Evolutionary conservation across 2,113 vertebrate genomes (phyloP), one percentile per base, ranked within the genome.

Genomic region (Corvus cornix): DNA sequence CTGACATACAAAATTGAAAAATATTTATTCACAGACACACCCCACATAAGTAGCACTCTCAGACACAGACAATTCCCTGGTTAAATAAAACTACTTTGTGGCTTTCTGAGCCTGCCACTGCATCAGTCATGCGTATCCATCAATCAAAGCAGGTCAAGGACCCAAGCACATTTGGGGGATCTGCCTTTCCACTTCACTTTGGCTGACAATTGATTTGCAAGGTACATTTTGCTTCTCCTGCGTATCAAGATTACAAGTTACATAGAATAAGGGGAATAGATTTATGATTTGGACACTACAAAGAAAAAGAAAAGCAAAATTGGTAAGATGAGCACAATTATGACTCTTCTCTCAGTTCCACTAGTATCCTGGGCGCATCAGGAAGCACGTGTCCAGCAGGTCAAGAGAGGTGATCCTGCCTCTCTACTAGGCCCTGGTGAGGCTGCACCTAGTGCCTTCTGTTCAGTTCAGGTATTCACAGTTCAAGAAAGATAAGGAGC

Each of bases 61-160:
- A 92, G 59, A 60, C 75, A 41, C 3, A 11, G 77, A 48, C 90
- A 94, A 94, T 89, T 90, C 96, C 95, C 94, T 64, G 31, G 66
- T 63, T 88, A 92, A 84, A 92, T 72, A 35, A 63, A 90, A 60
- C 76, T 48, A 60, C 60, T 84, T 53, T 3, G 58, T 35, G 84
- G 67, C 78, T 94, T 93, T 55, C 88, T 92, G 93, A 97, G 86
- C 78, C 91, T 88, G 86, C 76, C 76, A 56, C 73, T 28, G 64
- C 52, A 33, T 62, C 66, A 79, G 66, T 64, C 90, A 58, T 52
- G 91, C 19, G 0, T 37, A 60, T 63, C 95, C 60, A 68, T 89
- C 96, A 97, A 91, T 96, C 88, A 96, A 82, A 92, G 75, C 55
- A 82, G 91, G 90, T 88, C 97, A 91, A 96, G 86, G 81, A 91